These are phyloP conservation scores for Leptinotarsa rubiginosa DNA, from an alignment of 2,888 invertebrate genomes.

Conservation along the genomic window DNA sequence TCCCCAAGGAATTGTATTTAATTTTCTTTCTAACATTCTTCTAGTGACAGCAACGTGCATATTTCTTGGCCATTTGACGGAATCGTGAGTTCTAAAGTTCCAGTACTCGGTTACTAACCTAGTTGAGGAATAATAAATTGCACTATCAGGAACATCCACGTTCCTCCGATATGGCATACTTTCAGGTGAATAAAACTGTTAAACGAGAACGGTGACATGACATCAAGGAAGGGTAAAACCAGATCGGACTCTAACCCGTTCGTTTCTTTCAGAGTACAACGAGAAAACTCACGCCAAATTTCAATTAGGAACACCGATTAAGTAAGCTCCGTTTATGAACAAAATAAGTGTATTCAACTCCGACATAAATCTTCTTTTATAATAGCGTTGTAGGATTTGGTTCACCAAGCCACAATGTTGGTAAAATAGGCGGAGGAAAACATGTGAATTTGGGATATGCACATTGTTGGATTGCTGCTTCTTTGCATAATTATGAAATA, in stretches of 20 bases:
- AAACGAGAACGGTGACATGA: constrained; percentile 41
- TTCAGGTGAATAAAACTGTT: constrained; percentile 35
- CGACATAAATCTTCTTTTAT: constrained; percentile 56
- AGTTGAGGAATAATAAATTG: constrained; percentile 35
- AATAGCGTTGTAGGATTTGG: constrained; percentile 35
- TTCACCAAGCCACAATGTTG: constrained; percentile 12
- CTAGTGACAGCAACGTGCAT: not conserved
- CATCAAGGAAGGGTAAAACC: constrained; percentile 45
- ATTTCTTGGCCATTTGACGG: not conserved
- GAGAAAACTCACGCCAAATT: constrained; percentile 52
- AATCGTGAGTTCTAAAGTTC: constrained; percentile 25
- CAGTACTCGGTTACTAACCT: constrained; percentile 21
- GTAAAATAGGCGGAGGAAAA: constrained; percentile 1
- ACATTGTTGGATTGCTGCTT: not conserved
- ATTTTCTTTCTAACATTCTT: not conserved
- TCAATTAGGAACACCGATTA: constrained; percentile 60
- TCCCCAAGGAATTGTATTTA: too few relatives aligned
- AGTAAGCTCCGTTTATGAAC: constrained; percentile 48
- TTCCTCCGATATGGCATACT: constrained; percentile 32
- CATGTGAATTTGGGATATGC: not conserved
- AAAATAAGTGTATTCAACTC: constrained; percentile 21
- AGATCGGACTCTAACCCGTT: constrained; percentile 43
- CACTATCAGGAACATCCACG: constrained; percentile 31
- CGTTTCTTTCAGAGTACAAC: constrained; percentile 52
- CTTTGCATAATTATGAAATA: not conserved